phyloP scores from a whole-genome alignment of 2,888 invertebrate genomes.

The Troides oblongomaculatus region DNA sequence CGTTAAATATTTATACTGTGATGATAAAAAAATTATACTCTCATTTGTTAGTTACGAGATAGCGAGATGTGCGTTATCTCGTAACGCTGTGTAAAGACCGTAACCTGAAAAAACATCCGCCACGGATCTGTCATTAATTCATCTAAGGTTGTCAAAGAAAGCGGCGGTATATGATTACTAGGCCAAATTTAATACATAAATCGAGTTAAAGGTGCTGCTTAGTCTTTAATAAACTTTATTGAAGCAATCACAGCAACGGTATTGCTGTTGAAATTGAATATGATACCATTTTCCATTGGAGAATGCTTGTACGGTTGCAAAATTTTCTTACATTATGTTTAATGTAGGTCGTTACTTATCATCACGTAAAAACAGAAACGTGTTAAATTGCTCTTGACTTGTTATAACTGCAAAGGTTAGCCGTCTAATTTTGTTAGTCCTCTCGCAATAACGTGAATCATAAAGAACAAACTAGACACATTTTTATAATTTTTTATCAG shows the following conservation, averaged over 20 bases:
- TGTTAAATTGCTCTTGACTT: conserved; percentile 22
- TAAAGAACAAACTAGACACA: neutral
- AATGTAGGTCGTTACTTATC: conserved; percentile 26
- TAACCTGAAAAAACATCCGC: conserved; percentile 47
- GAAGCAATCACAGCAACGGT: conserved; percentile 19
- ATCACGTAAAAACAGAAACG: conserved; percentile 24
- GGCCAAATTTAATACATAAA: conserved; percentile 35
- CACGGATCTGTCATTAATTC: conserved; percentile 44
- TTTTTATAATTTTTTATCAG: too few species aligned
- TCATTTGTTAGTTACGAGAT: conserved; percentile 12
- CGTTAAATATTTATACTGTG: conserved; percentile 20
- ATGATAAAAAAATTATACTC: conserved; percentile 15
- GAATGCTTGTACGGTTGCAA: conserved; percentile 23
- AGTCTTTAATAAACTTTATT: conserved; percentile 27
- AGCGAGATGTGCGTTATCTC: conserved; percentile 17
- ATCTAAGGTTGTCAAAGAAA: conserved; percentile 39
- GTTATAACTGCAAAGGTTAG: conserved; percentile 23
- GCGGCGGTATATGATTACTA: conserved; percentile 32
- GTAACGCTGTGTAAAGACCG: conserved; percentile 9
- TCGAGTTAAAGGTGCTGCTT: conserved; percentile 29
- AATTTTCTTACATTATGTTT: conserved; percentile 25
- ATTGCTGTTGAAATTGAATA: conserved; percentile 27
- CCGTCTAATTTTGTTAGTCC: conserved; percentile 16
- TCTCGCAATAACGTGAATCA: neutral
- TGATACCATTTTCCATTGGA: conserved; percentile 24